These are phyloP conservation scores for Drosophila longiperda DNA, from an alignment of 2,888 invertebrate genomes.

Conservation along the genomic window DNA sequence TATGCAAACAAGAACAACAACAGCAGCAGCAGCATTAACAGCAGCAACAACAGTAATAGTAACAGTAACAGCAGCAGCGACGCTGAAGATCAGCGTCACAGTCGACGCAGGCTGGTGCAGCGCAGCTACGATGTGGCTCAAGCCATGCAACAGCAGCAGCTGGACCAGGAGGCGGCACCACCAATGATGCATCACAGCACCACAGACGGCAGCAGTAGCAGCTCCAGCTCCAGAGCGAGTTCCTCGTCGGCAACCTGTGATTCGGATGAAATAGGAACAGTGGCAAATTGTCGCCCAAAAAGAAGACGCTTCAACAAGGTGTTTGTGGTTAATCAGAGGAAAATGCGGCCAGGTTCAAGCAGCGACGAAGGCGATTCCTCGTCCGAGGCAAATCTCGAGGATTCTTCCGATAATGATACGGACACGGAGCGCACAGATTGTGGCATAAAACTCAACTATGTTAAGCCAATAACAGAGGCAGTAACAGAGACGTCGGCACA, in stretches of 20 bases:
- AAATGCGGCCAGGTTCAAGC: constrained; percentile 85
- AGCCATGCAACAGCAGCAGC: constrained; percentile 41
- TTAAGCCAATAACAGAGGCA: constrained; percentile 73
- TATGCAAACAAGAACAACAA: constrained; percentile 55
- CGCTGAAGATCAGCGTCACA: constrained; percentile 34
- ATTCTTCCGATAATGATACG: constrained; percentile 88
- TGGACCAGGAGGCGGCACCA: constrained; percentile 7
- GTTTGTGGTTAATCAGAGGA: constrained; percentile 88
- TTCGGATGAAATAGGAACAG: constrained; percentile 87
- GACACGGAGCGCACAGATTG: constrained; percentile 86
- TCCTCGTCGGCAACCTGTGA: constrained; percentile 85
- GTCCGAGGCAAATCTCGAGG: constrained; percentile 86
- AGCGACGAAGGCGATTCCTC: constrained; percentile 87
- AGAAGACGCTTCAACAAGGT: constrained; percentile 88
- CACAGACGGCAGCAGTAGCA: constrained; percentile 75
- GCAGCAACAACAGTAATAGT: constrained; percentile 40
- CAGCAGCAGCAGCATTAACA: constrained; percentile 38
- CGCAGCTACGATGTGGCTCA: constrained; percentile 82
- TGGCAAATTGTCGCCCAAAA: constrained; percentile 86
- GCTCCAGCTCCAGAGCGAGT: constrained; percentile 78
- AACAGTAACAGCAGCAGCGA: constrained; percentile 49
- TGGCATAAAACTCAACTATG: constrained; percentile 84
- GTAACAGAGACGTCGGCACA: constrained; percentile 1
- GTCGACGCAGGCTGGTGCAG: constrained; percentile 69
- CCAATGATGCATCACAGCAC: constrained; percentile 62